Percentiles rank a stretch among this genome's conserved stretches.
Conservation (phyloP, 2,797 vertebrate genomes). For the Rhinophrynus dorsalis region DNA sequence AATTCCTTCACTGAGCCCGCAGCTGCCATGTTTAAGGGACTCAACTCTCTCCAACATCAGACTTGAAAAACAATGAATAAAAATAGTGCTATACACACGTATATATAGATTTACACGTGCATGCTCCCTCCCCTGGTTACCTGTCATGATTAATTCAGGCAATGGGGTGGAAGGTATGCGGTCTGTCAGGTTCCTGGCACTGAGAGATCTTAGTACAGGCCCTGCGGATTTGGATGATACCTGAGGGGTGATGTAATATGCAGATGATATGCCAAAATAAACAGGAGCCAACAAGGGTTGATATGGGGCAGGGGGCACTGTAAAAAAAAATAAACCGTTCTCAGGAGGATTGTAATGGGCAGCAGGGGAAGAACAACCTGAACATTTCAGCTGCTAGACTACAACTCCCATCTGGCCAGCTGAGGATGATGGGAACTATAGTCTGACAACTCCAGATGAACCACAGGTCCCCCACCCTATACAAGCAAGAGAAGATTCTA, state of each 20-base stretch:
- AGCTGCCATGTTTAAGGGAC: constrained; percentile 51
- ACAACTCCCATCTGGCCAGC: too few relatives aligned
- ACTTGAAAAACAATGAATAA: neutral
- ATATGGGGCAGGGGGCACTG: too few relatives aligned
- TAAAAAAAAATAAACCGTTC: too few relatives aligned
- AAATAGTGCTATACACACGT: too few relatives aligned
- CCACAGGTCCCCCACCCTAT: too few relatives aligned
- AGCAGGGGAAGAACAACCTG: too few relatives aligned
- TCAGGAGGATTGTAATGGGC: too few relatives aligned
- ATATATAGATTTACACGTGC: neutral
- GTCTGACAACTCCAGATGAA: too few relatives aligned
- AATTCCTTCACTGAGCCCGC: constrained; percentile 78
- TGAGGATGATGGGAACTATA: too few relatives aligned
- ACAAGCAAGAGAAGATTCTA: too few relatives aligned
- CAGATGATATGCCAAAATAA: constrained; percentile 23
- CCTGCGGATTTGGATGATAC: neutral
- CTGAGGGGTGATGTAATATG: neutral
- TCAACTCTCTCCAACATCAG: neutral
- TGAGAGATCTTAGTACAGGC: neutral
- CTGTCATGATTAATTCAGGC: neutral
- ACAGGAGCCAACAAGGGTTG: constrained; percentile 6
- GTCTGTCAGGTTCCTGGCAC: constrained; percentile 11
- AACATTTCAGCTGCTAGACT: too few relatives aligned
- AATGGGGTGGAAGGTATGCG: constrained; percentile 11
- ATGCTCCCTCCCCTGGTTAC: constrained; percentile 8